Evolutionary conservation across 2,888 invertebrate genomes (phyloP), one percentile per base, ranked within the genome.

Genomic region (Drosophila phalerata): DNA sequence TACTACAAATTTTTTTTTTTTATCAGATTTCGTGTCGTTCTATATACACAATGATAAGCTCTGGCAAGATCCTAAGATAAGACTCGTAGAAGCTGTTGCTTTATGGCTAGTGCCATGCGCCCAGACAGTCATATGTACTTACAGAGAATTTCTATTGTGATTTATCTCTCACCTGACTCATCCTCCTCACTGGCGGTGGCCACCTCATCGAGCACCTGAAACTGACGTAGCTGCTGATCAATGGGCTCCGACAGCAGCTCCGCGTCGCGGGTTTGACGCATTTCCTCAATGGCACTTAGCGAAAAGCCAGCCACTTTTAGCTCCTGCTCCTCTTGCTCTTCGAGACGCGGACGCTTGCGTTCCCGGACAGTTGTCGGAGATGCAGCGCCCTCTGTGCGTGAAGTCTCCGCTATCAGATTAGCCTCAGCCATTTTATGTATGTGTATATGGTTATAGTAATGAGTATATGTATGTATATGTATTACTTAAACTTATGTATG

Each of bases 121-220:
- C 34, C 17, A 19, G 17, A 13, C 11, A 40, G 68, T 61, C 34
- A 37, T n/a, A 45, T 22, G 15, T n/a, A 45, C n/a, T n/a, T 25
- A 45, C 43, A 30, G 43, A 47, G 9, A 48, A 40, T 15, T 53
- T 17, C 37, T 52, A 15, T 25, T 38, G 13, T 38, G 17, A 15
- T n/a, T 62, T 64, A 57, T 55, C 57, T 56, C 64, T 63, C 34
- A 86, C 86, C 89, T 71, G 86, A 88, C 13, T 89, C 88, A 13
- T 93, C 93, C 13, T 89, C 92, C 6, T 93, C 93, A 22, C 93
- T 92, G 61, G 90, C 91, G 56, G 94, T 93, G 43, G 93, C 93
- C 28, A 95, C 93, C 90, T 96, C 95, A 89, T 96, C 95, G 32
- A 95, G 91, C 67, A 95, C 94, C 88, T 95, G 95, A 90, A 95